A percentile compares a stretch with the other conserved stretches of the same genome.
Evolutionary conservation across 2,888 invertebrate species (phyloP).

Genomic region (Andrena marginata): DNA sequence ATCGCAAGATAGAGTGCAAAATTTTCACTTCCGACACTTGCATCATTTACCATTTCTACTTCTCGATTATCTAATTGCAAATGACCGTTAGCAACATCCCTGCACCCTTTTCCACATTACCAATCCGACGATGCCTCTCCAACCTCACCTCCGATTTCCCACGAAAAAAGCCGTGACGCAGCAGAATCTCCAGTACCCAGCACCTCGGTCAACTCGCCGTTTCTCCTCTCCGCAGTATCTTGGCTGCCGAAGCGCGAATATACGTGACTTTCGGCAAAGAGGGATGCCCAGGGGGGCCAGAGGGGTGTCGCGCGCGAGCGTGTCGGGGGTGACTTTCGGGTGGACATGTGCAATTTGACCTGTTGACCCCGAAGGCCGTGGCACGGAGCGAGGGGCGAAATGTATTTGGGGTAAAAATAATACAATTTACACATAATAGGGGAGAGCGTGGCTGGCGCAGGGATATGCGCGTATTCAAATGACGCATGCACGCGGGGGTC

Average conservation of each 20-base stretch:
- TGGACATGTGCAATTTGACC: constrained; percentile 85
- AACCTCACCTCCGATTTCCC: constrained; percentile 7
- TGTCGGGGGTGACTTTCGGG: constrained; percentile 79
- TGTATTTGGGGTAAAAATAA: constrained; percentile 85
- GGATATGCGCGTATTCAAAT: constrained; percentile 80
- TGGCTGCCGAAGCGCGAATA: constrained; percentile 34
- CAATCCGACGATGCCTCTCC: background rate
- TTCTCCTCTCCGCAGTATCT: constrained; percentile 14
- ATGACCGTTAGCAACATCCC: too few relatives aligned
- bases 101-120: background rate
- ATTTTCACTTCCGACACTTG: too few relatives aligned
- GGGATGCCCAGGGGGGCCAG: constrained; percentile 27
- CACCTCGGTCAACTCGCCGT: background rate
- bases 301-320: constrained; percentile 42
- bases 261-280: constrained; percentile 60
- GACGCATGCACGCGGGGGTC: constrained; percentile 71
- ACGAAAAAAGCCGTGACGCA: constrained; percentile 20
- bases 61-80: too few relatives aligned
- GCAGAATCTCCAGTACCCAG: background rate
- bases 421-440: constrained; percentile 85
- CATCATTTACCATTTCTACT: too few relatives aligned
- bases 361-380: constrained; percentile 80
- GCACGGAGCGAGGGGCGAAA: constrained; percentile 76
- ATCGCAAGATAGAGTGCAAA: too few relatives aligned
- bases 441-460: constrained; percentile 67